Percentiles rank a stretch among this genome's conserved stretches.
phyloP scores from a whole-genome alignment of 1,140 invertebrate genomes.

The Pseudomyrmex flavicornis region DNA sequence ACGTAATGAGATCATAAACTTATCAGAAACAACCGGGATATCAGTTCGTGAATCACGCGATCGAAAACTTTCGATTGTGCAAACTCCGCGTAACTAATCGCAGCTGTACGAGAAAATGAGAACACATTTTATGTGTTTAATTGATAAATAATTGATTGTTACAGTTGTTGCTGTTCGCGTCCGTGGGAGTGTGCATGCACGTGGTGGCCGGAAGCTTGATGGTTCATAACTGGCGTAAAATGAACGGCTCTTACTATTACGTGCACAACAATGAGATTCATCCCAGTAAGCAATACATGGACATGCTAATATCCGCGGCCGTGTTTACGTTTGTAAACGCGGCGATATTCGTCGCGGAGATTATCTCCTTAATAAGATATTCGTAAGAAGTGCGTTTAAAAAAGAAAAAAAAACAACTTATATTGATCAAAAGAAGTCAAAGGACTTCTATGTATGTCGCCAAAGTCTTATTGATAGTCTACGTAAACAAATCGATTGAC shows the following conservation, averaged over 20 bases:
- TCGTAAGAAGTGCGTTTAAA: conserved; percentile 30
- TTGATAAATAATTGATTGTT: conserved; percentile 64
- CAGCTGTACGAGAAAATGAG: too few species aligned
- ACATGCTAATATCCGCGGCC: conserved; percentile 86
- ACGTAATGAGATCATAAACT: not conserved
- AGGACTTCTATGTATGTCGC: not conserved
- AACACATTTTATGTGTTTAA: not conserved
- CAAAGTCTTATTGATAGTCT: conserved; percentile 15
- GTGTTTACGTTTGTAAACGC: conserved; percentile 86
- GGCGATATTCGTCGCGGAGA: conserved; percentile 85
- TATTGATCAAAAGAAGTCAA: not conserved
- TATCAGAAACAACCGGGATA: not conserved
- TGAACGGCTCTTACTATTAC: conserved; percentile 77
- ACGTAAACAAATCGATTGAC: not conserved
- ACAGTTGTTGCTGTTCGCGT: conserved; percentile 87
- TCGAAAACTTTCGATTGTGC: conserved; percentile 10
- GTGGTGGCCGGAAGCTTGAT: conserved; percentile 88
- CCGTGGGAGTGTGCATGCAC: conserved; percentile 87
- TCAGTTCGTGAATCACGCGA: not conserved
- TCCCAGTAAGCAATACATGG: conserved; percentile 86
- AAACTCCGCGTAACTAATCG: not conserved
- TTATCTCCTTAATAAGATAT: conserved; percentile 85
- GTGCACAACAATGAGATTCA: conserved; percentile 84
- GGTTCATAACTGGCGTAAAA: conserved; percentile 86
- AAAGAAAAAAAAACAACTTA: too few species aligned